Evolutionary conservation across 2,797 vertebrate genomes (phyloP).

Genomic region (Ceryle rudis): DNA sequence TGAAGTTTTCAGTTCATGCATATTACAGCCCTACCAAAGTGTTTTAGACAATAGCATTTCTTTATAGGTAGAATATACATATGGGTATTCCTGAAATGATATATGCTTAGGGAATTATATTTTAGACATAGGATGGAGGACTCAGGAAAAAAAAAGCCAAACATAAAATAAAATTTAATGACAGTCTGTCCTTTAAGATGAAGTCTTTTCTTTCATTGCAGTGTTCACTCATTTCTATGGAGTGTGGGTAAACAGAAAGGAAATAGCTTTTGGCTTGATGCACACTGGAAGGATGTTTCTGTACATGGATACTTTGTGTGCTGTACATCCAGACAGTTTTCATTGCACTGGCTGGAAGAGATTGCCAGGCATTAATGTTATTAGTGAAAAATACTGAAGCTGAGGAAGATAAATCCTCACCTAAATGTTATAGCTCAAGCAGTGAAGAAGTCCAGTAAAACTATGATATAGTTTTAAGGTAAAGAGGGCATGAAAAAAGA

Average conservation of each 20-base stretch:
- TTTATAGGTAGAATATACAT: background rate
- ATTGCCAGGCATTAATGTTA: conserved; percentile 8
- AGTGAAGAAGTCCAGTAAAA: background rate
- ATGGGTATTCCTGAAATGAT: background rate
- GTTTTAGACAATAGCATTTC: background rate
- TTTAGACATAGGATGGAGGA: background rate
- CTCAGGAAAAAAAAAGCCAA: too few species aligned
- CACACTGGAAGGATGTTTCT: conserved; percentile 40
- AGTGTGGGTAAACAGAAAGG: conserved; percentile 53
- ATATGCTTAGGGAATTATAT: background rate
- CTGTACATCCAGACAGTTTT: conserved; percentile 50
- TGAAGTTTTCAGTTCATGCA: background rate
- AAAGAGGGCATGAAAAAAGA: background rate
- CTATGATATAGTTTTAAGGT: background rate
- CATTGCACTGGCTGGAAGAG: conserved; percentile 18
- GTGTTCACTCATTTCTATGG: conserved; percentile 30
- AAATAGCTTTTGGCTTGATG: conserved; percentile 52
- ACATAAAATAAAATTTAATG: background rate
- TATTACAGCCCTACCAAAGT: background rate
- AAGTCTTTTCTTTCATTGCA: conserved; percentile 18
- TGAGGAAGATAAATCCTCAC: conserved; percentile 25
- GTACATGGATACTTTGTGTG: conserved; percentile 47
- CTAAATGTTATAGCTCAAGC: background rate
- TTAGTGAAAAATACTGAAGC: conserved; percentile 49
- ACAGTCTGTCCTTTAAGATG: background rate